Conservation (phyloP, 1,140 invertebrate species). For the Drepana arcuata region DNA sequence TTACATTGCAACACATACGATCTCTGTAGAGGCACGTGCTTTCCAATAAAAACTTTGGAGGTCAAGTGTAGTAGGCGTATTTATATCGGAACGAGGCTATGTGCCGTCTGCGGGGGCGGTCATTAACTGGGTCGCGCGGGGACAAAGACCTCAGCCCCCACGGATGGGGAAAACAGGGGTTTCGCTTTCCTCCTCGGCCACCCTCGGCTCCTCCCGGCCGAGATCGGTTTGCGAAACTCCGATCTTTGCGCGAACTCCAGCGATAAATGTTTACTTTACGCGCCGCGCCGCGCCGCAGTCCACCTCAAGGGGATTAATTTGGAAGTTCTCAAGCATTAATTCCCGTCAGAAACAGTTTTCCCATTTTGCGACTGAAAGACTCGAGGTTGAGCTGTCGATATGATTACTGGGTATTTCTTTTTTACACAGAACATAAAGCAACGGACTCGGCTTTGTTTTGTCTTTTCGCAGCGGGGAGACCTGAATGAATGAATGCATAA, state of each 20-base stretch:
- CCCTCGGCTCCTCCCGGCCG: slow-evolving; percentile 17
- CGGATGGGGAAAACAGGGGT: slow-evolving; percentile 42
- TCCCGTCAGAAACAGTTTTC: slow-evolving; percentile 40
- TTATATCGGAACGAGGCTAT: slow-evolving; percentile 67
- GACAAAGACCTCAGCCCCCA: slow-evolving; percentile 58
- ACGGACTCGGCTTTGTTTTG: slow-evolving; percentile 27
- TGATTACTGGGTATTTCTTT: too few species aligned
- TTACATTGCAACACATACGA: slow-evolving; percentile 53
- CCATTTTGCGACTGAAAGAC: slow-evolving; percentile 44
- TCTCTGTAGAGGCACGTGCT: slow-evolving; percentile 58
- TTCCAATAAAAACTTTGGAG: slow-evolving; percentile 71
- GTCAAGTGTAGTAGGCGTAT: slow-evolving; percentile 71
- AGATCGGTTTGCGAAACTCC: slow-evolving; percentile 30
- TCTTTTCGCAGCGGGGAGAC: slow-evolving; percentile 23
- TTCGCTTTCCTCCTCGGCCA: slow-evolving; percentile 41
- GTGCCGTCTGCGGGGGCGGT: slow-evolving; percentile 62
- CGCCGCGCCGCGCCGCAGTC: slow-evolving; percentile 37
- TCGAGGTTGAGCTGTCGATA: slow-evolving; percentile 34
- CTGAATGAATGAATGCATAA: slow-evolving; percentile 47
- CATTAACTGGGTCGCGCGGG: slow-evolving; percentile 68
- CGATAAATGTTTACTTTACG: slow-evolving; percentile 52
- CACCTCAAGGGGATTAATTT: slow-evolving; percentile 64
- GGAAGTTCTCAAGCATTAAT: slow-evolving; percentile 53
- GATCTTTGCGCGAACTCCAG: slow-evolving; percentile 32
- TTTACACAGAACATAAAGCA: too few species aligned